Conservation (phyloP, 2,888 invertebrate species). For the Spisula subtruncata region DNA sequence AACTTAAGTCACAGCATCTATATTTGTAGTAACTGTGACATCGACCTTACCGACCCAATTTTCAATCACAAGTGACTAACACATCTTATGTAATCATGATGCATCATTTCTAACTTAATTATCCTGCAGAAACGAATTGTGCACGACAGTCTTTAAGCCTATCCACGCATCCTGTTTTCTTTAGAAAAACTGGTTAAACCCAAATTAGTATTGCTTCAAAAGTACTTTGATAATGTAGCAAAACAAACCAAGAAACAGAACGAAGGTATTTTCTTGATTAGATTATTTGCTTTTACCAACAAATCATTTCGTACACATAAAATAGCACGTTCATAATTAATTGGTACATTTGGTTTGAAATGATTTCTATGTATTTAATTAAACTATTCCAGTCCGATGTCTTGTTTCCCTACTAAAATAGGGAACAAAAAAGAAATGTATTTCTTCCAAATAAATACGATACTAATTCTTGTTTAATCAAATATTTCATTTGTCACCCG, state of each 20-base stretch:
- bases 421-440: background rate
- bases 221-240: background rate
- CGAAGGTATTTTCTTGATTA: slow-evolving; percentile 6
- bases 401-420: slow-evolving; percentile 3
- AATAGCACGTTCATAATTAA: background rate
- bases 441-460: background rate
- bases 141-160: too few species aligned
- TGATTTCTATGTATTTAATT: slow-evolving; percentile 19
- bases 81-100: too few species aligned
- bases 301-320: slow-evolving; percentile 11
- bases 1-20: too few species aligned
- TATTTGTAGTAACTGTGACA: too few species aligned
- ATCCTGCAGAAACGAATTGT: too few species aligned
- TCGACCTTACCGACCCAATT: too few species aligned
- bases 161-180: too few species aligned
- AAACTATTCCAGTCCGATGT: background rate
- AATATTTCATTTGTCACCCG: background rate
- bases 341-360: slow-evolving; percentile 11
- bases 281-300: background rate
- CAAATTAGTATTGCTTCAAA: background rate
- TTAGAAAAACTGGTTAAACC: too few species aligned
- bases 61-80: too few species aligned
- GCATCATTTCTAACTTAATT: too few species aligned
- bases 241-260: background rate
- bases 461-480: background rate